Evolutionary conservation across 2,113 vertebrate genomes (phyloP).

Genomic region (Tetraodon nigroviridis): DNA sequence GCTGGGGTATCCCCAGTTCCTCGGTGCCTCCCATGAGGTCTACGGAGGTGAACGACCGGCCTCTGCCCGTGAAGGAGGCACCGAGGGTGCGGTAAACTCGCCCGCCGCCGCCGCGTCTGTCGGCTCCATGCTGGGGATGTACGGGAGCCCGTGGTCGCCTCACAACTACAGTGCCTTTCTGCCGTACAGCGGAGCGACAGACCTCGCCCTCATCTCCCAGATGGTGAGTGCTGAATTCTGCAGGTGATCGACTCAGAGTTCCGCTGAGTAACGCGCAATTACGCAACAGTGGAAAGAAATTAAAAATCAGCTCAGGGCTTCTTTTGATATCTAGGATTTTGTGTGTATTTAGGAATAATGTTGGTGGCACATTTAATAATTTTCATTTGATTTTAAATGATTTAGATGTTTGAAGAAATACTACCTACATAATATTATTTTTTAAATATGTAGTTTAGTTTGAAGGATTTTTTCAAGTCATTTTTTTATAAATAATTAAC

Average conservation of each 20-base stretch:
- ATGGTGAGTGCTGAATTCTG: conserved; percentile 80
- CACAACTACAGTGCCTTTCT: conserved; percentile 93
- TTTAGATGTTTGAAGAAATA: too few species aligned
- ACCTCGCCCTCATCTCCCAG: conserved; percentile 92
- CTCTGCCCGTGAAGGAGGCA: conserved; percentile 79
- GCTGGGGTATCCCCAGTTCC: conserved; percentile 92
- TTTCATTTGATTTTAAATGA: too few species aligned
- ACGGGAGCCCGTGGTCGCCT: conserved; percentile 87
- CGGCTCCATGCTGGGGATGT: conserved; percentile 93
- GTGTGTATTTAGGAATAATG: too few species aligned
- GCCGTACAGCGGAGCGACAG: conserved; percentile 86
- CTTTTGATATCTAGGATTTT: too few species aligned
- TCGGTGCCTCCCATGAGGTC: conserved; percentile 83
- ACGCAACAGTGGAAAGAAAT: not conserved
- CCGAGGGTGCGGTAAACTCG: conserved; percentile 80
- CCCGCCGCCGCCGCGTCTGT: conserved; percentile 83
- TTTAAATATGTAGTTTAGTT: too few species aligned
- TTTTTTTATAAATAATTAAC: too few species aligned
- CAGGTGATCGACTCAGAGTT: not conserved
- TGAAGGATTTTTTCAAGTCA: too few species aligned
- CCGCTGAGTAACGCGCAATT: not conserved
- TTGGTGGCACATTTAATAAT: too few species aligned
- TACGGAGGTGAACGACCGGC: conserved; percentile 85
- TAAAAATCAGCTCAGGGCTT: not conserved
- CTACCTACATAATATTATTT: too few species aligned